phyloP scores from a whole-genome alignment of 1,140 invertebrate species.

The Holotrichia oblita region DNA sequence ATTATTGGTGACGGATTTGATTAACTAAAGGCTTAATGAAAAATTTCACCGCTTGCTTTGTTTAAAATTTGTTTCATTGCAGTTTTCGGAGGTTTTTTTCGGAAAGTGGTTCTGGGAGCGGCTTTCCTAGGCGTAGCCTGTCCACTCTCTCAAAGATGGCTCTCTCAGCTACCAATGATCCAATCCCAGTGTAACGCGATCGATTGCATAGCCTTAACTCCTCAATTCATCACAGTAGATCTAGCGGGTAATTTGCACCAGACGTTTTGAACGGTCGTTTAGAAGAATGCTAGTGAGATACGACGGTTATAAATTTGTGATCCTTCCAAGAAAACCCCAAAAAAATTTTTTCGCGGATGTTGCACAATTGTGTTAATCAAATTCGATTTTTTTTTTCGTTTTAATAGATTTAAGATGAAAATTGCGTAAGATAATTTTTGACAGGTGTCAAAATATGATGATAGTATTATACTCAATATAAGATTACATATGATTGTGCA shows the following conservation, averaged over 20 bases:
- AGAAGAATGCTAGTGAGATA: neutral
- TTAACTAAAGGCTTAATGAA: too few species aligned
- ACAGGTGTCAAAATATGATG: neutral
- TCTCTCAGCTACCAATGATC: conserved; percentile 66
- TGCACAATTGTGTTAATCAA: neutral
- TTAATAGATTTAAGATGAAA: neutral
- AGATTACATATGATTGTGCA: neutral
- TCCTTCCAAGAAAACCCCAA: neutral
- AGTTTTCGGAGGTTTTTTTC: conserved; percentile 79
- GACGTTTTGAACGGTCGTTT: neutral
- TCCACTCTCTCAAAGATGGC: conserved; percentile 78
- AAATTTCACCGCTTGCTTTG: too few species aligned
- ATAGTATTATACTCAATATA: too few species aligned
- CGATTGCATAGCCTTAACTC: neutral
- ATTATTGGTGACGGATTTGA: too few species aligned
- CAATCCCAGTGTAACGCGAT: conserved; percentile 56
- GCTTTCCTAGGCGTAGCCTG: conserved; percentile 75
- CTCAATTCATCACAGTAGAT: conserved; percentile 24
- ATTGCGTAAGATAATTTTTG: neutral
- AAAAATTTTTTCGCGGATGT: neutral
- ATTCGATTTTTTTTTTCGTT: neutral
- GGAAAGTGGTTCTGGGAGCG: conserved; percentile 68
- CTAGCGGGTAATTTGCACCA: conserved; percentile 27
- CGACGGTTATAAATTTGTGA: neutral
- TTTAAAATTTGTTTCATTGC: conserved; percentile 45